A percentile compares a stretch with the other conserved stretches of the same genome.
These are phyloP conservation scores for Caenorhabditis zanzibari DNA, from an alignment of 2,888 invertebrate species.

Conservation along the genomic window DNA sequence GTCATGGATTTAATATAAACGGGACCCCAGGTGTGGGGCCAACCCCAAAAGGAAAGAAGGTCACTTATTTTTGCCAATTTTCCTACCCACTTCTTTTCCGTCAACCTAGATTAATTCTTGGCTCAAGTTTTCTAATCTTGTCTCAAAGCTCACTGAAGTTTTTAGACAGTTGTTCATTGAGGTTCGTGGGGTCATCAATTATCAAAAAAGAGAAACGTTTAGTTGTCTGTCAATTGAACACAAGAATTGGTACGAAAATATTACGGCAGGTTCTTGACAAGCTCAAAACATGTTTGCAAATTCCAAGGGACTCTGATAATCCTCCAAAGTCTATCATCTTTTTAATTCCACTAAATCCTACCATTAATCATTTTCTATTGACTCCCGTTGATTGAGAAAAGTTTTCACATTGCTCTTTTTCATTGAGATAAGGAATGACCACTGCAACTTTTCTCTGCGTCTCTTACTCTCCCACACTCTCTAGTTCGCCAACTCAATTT, in stretches of 20 bases:
- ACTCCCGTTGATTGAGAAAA: not conserved
- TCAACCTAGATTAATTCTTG: conserved; percentile 28
- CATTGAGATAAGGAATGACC: conserved; percentile 39
- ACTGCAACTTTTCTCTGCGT: conserved; percentile 27
- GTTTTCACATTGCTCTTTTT: conserved; percentile 36
- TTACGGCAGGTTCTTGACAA: conserved; percentile 45
- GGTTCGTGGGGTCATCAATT: conserved; percentile 59
- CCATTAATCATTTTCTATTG: not conserved
- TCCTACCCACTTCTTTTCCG: not conserved
- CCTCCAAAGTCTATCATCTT: not conserved
- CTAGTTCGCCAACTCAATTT: conserved; percentile 6
- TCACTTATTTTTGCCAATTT: conserved; percentile 26
- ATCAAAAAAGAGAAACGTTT: conserved; percentile 49
- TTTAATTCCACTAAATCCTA: not conserved
- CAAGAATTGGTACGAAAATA: conserved; percentile 47
- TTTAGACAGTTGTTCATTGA: conserved; percentile 39
- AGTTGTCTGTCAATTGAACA: conserved; percentile 36
- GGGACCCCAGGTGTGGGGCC: conserved; percentile 14
- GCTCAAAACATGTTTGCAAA: not conserved
- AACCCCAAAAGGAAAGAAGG: not conserved
- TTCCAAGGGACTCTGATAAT: not conserved
- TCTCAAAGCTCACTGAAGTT: not conserved
- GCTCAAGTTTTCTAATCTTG: conserved; percentile 7
- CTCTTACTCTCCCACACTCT: not conserved
- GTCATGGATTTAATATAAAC: conserved; percentile 24